Evolutionary conservation across 2,888 invertebrate species (phyloP), one percentile per base, ranked within the genome.

Genomic region (Loripinus fragilis): DNA sequence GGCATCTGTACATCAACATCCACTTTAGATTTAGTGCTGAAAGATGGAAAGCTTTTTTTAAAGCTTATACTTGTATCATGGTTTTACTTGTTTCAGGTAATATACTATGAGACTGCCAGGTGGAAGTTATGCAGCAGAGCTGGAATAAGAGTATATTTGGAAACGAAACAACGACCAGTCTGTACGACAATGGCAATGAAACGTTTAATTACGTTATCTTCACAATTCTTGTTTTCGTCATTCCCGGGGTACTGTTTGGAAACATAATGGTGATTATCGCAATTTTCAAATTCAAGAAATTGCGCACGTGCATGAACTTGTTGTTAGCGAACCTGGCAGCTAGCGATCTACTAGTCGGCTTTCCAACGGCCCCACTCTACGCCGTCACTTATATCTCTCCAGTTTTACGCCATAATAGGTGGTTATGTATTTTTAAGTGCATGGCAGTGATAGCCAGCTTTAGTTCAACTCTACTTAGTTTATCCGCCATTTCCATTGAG

Each of bases 401-500:
- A 17, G 66, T 41, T 0, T 38, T 77, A 1, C 30, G 70, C 20
- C 5, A 28, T 0, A 45, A 45, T 20, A 86, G 85, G 20, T 79
- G 69, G 28, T 64, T 83, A 2, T 88, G 88, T 69, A 64, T 88
- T 28, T 55, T 82, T 5, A 78, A 83, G 71, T 85, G 78, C 67
- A 76, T 80, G 0, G 77, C 85, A 0, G 78, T 82, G 15, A 73
- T 85, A 3, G 48, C 71, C 25, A 82, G 85, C 7, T 79, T 84
- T 28, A 86, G 83, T 8, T 71, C 82, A 0, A 85, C 88, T 0
- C 71, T 88, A n/a, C 55, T 85, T 15, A 87, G 80, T 45, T 74
- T 88, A 1, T 71, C 83, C 0, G 64, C 80, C 12, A 84, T 88
- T 25, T 81, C 87, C 8, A 38, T 83, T 0, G 88, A 88, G 50